Evolutionary conservation across 2,113 vertebrate genomes (phyloP).

Genomic region (Scortum barcoo): DNA sequence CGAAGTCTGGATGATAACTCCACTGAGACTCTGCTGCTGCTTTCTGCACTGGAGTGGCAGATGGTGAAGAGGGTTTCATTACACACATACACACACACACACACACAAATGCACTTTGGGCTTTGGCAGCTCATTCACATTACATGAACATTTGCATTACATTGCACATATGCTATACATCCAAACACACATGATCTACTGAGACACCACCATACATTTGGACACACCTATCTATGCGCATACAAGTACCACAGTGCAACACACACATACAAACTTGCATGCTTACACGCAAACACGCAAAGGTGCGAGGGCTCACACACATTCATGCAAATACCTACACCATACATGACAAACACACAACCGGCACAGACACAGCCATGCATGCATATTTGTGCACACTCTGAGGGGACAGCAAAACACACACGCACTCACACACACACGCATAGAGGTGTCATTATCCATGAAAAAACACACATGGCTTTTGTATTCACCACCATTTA

Average conservation of each 20-base stretch:
- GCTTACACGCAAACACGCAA: not conserved
- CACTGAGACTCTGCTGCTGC: constrained; percentile 30
- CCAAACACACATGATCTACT: not conserved
- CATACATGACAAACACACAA: not conserved
- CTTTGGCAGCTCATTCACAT: not conserved
- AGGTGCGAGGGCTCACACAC: not conserved
- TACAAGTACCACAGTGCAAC: not conserved
- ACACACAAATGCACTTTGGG: not conserved
- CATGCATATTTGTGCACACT: not conserved
- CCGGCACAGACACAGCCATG: not conserved
- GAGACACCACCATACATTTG: not conserved
- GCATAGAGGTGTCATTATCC: not conserved
- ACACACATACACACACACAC: not conserved
- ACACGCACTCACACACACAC: not conserved
- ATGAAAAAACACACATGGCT: not conserved
- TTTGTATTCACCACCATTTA: too few species aligned
- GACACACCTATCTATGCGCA: not conserved
- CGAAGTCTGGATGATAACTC: constrained; percentile 51
- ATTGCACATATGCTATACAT: not conserved
- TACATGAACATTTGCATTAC: too few species aligned
- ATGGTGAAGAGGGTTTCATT: constrained; percentile 45
- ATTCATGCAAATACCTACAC: not conserved
- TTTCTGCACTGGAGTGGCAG: constrained; percentile 34
- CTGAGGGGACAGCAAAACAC: not conserved
- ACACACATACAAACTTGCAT: not conserved